Percentiles rank a stretch among this genome's conserved stretches.
Conservation (phyloP, 2,113 vertebrate species). For the Xenus cinereus region DNA sequence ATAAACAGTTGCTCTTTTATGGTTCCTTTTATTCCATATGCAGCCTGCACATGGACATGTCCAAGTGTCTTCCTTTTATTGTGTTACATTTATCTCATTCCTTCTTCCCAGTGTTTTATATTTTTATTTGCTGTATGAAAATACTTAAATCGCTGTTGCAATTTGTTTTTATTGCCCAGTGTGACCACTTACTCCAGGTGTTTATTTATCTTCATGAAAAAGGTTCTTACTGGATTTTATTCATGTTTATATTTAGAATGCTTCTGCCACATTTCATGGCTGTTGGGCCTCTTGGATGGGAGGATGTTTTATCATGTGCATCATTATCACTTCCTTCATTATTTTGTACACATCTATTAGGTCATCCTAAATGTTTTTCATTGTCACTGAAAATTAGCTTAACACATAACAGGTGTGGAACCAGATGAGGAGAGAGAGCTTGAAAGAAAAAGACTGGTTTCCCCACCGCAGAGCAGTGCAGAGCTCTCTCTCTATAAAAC, state of each 20-base stretch:
- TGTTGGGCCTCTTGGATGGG: neutral
- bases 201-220: neutral
- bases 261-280: neutral
- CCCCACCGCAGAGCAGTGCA: neutral
- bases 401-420: slow-evolving; percentile 35
- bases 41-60: neutral
- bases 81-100: neutral
- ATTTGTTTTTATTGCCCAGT: neutral
- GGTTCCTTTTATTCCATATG: neutral
- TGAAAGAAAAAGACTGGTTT: neutral
- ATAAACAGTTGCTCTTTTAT: neutral
- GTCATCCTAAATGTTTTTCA: slow-evolving; percentile 46
- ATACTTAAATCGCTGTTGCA: neutral
- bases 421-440: neutral
- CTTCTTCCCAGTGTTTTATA: neutral
- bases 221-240: neutral
- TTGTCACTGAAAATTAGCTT: slow-evolving; percentile 21
- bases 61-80: neutral
- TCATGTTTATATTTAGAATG: neutral
- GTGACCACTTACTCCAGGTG: neutral
- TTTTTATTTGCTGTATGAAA: neutral
- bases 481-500: neutral
- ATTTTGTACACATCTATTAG: slow-evolving; percentile 42
- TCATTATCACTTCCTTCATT: slow-evolving; percentile 55
- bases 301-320: slow-evolving; percentile 16